Base-by-base conservation (phyloP, 2,113 vertebrate genomes). In the Taxidea taxus region DNA sequence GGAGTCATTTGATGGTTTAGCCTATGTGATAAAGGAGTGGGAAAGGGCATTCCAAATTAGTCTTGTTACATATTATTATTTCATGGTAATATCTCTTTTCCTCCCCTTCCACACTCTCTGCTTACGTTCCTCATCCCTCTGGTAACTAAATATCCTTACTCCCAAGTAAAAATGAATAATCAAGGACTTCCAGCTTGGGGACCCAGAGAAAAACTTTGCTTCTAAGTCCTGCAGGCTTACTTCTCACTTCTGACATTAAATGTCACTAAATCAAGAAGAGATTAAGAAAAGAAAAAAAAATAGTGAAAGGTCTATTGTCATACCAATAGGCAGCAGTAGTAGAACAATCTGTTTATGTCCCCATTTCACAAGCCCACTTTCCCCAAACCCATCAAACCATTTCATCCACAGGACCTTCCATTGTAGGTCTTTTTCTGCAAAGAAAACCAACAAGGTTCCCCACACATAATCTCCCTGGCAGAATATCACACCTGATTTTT, bases 381-480 rank as follows among this genome's bases (percentile, higher is more conserved):
- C 85, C 31, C 54, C 7, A 85, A 75, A 87, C 21, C 68, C 34
- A 60, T 85, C 39, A 80, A 88, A 77, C 44, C 15, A 49, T 81
- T 92, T 83, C 88, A 96, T 88, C 81, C 87, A 44, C 8, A 14
- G 49, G 85, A 88, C 58, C 44, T 88, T 88, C 81, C n/a, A 51
- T 13, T 68, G 39, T 44, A 62, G 27, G 37, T 64, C 94, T 88
- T 92, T 91, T 90, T 34, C 75, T 81, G 13, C 29, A 66, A 49
- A 91, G 82, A 95, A 80, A 91, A 91, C 13, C 56, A 97, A 72
- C 25, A 66, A 77, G 34, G 13, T 64, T 95, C 60, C 60, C 44
- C 27, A 58, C 82, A 47, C 62, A 58, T 95, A 90, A 90, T 97
- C 92, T 96, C 49, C 23, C 37, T 81, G 87, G 78, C n/a, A 94